These are phyloP conservation scores for Sander lucioperca DNA, from an alignment of 2,113 vertebrate genomes.

Conservation along the genomic window DNA sequence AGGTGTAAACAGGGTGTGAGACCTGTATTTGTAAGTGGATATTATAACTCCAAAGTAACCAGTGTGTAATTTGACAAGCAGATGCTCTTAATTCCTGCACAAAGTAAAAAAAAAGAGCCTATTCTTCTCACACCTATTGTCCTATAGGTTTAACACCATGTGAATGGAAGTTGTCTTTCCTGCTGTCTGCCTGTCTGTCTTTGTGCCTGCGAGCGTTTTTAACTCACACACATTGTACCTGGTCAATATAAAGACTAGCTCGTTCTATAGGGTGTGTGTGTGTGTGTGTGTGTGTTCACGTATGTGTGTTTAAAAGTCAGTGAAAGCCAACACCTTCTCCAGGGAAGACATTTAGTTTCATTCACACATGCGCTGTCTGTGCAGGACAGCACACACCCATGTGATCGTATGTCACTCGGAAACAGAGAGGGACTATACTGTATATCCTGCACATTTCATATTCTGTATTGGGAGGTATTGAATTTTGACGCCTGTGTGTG, in stretches of 20 bases:
- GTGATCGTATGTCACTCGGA: slow-evolving; percentile 72
- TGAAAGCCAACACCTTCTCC: slow-evolving; percentile 79
- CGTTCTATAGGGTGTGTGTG: slow-evolving; percentile 26
- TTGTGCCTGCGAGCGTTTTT: slow-evolving; percentile 70
- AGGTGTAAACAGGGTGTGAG: not conserved
- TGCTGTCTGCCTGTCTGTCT: slow-evolving; percentile 68
- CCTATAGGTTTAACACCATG: slow-evolving; percentile 40
- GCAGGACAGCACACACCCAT: slow-evolving; percentile 76
- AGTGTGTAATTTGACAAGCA: slow-evolving; percentile 32
- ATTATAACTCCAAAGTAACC: slow-evolving; percentile 23
- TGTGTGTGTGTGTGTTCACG: slow-evolving; percentile 3
- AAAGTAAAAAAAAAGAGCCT: slow-evolving; percentile 10
- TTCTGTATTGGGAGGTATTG: slow-evolving; percentile 11
- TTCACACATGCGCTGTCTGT: slow-evolving; percentile 73
- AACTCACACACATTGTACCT: slow-evolving; percentile 56
- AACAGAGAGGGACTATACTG: slow-evolving; percentile 21
- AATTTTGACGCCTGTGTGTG: slow-evolving; percentile 30
- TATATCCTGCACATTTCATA: slow-evolving; percentile 37
- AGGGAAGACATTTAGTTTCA: slow-evolving; percentile 65
- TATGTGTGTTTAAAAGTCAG: slow-evolving; percentile 69
- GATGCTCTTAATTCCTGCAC: slow-evolving; percentile 47
- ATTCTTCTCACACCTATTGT: slow-evolving; percentile 66
- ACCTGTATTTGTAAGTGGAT: slow-evolving; percentile 22
- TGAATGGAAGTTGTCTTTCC: slow-evolving; percentile 73
- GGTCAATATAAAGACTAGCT: slow-evolving; percentile 60